Evolutionary conservation across 2,113 vertebrate genomes (phyloP), one percentile per base, ranked within the genome.

Genomic region (Regulus satrapa): DNA sequence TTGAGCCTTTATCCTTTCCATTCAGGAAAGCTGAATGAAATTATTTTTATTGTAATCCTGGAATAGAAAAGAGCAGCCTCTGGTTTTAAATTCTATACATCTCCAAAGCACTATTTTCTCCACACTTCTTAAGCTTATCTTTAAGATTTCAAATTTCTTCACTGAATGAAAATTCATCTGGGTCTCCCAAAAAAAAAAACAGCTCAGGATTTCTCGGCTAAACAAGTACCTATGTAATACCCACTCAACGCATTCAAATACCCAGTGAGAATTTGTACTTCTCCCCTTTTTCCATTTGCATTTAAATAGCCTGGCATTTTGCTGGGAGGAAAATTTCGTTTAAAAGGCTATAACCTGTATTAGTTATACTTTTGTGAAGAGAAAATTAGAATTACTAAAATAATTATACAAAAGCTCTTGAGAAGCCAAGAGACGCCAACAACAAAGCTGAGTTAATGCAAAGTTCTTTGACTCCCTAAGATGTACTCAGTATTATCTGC

Each of bases 241-340:
- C 32, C 64, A 87, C 68, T 76, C 41, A 69, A 29, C 67, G 76
- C 89, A 86, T 76, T 92, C 72, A 85, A 59, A 92, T 43, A 89
- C 31, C 83, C 91, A 83, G 31, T 29, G 31, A 75, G 88, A 72
- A 52, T 69, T 95, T 41, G 14, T 91, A 64, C 88, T 92, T 92
- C 62, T 89, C 72, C 76, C 48, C 18, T 74, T 77, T 77, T 82
- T 5, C 68, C 51, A 97, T 97, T 97, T 96, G 84, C 88, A 97
- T 97, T 97, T 96, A 82, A 73, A 95, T 97, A 95, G 89, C 87
- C 92, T 91, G 38, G 43, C 94, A 54, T 96, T 97, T 97, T 87
- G 91, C 82, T 36, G 76, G 52, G 94, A 62, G 73, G 40, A 92
- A 97, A 93, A 92, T 29, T 91, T 56, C 2, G 2, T 94, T 95